Evolutionary conservation across 2,113 vertebrate genomes (phyloP), one percentile per base, ranked within the genome.

Genomic region (Hippocampus mohnikei): DNA sequence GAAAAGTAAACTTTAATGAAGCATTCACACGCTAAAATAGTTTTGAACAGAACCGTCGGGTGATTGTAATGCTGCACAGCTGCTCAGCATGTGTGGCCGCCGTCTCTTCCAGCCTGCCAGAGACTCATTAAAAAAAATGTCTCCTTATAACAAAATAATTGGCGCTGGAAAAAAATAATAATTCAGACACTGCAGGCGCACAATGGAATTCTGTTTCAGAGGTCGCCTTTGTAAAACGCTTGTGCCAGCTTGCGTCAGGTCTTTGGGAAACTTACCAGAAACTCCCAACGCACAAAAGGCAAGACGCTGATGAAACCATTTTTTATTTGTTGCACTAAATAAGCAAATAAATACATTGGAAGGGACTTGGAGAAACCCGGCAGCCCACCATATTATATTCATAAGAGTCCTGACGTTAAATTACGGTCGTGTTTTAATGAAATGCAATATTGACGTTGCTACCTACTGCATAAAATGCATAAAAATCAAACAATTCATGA

Each of bases 21-120:
- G 65, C 74, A 70, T 79, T 85, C 81, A 64, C 75, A 81, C 67
- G 62, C 71, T 64, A 73, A 79, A 63, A 67, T 70, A 56, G 81
- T 81, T 86, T 81, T 86, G 80, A 86, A 79, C 79, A 59, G 71
- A 80, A 71, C 70, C 62, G 71, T 61, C 21, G 53, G 66, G 67
- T 81, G 69, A n/a, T 58, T 76, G 67, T 71, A 70, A 70, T 33
- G 33, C 75, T 64, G 52, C 74, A 76, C 74, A 80, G 80, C 74
- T 85, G 86, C 61, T 69, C 59, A 52, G 67, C 81, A 83, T 78
- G 77, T 83, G 81, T 69, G 29, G 5, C 4, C 23, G 21, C 4
- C 23, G 21, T 71, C 48, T 50, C 8, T n/a, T 73, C 15, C 64
- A 37, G 20, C 37, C 59, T 73, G 23, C 18, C 53, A n/a, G 42